Evolutionary conservation across 2,797 vertebrate genomes (phyloP), one percentile per base, ranked within the genome.

Genomic region (Alcedo quadribrachys): DNA sequence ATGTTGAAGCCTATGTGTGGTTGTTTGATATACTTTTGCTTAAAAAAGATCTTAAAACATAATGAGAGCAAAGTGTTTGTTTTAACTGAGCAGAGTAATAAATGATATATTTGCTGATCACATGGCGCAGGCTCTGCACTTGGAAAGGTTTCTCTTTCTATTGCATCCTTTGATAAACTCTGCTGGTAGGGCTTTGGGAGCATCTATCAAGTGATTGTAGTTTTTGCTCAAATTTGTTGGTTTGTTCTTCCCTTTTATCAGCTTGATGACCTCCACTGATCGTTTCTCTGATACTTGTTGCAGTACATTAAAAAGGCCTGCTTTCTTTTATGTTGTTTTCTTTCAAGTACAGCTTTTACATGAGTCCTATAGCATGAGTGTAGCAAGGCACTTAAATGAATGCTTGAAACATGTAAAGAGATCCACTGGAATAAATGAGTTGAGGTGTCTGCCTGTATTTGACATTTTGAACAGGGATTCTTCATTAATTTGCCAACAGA

Each of bases 211-310:
- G n/a, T 50, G 35, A 45, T 2, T 62, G 30, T 16, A n/a, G 60
- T 90, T 89, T 51, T 46, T 63, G 89, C 30, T 16, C 77, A 53
- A 20, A 81, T 81, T 43, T 89, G 7, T 89, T 65, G 3, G 12
- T 24, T 81, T 86, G 14, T 76, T 67, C 42, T 57, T 87, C 40
- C 25, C 33, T 92, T 80, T 80, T 46, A 65, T 33, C 76, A 82
- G 15, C 65, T 51, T 81, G 71, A 66, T 65, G 54, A 74, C 75
- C 22, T 93, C 24, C 16, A 12, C 27, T 5, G 9, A 68, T 68
- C 1, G 48, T 40, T 80, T 68, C 25, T 65, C 27, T 75, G 46
- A 32, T 21, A 17, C 6, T 9, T 62, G 68, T 74, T 58, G 8
- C 25, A 50, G 42, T 50, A 16, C 21, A 9, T 80, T 79, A 54